Base-by-base conservation (phyloP, 2,113 vertebrate genomes). In the Neopipo cinnamomea region DNA sequence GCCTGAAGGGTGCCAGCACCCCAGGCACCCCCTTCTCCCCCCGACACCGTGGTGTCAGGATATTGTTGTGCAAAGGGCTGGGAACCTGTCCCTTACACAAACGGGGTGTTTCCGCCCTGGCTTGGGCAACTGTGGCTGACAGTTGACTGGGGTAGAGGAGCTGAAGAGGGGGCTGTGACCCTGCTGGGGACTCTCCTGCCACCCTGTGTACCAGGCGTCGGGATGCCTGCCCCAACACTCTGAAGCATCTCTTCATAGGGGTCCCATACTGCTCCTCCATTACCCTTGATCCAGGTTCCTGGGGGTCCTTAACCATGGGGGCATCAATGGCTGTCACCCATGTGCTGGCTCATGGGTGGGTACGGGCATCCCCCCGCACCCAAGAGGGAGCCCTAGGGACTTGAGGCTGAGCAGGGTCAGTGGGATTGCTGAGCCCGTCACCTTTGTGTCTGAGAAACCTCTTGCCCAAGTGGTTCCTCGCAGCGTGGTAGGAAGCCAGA, bases 1-100 rank as follows among this genome's bases (percentile, higher is more conserved):
- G 53, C 31, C 23, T 4, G 5, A 70, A 49, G 50, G 28, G 28
- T 85, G 31, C 12, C 42, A 53, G 53, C 33, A 65, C 14, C 24
- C 4, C 0, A 27, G 21, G 14, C 37, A 74, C 10, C 11, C 23
- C 12, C 0, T 8, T 17, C 25, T 22, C 8, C 12, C 30, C 30
- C 15, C 2, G 0, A 1, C 0, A 1, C 70, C 35, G n/a, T 0
- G 1, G 27, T 88, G 58, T 37, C 52, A 59, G 56, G 49, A 87
- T 13, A 21, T 52, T 7, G 6, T 95, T 97, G 80, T 91, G 95
- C 89, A 97, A 97, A 86, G 35, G 65, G 55, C 67, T 81, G 76
- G 61, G 86, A 92, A 97, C 94, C 76, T 96, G 92, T 76, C 30
- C 82, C 80, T 97, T 97, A 67, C 94, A 89, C 88, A 97, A 95